phyloP scores from a whole-genome alignment of 35 echinoderm and acorn worm species.

The Ophioderma brevispina region DNA sequence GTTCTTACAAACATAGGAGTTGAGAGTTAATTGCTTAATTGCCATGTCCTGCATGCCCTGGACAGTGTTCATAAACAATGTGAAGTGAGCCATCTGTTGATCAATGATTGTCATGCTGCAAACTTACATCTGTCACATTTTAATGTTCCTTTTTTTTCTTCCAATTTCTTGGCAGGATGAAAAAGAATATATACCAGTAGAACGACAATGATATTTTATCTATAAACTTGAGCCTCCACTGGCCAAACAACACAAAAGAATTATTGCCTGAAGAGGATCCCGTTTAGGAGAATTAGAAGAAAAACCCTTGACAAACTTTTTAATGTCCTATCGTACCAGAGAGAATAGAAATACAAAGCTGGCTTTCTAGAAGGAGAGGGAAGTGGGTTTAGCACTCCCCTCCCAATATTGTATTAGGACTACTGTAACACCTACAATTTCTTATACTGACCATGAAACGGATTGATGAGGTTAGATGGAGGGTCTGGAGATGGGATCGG shows the following conservation, averaged over 20 bases:
- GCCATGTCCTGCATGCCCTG: background rate
- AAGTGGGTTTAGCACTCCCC: background rate
- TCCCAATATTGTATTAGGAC: background rate
- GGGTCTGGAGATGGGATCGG: background rate
- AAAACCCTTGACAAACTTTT: background rate
- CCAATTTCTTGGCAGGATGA: background rate
- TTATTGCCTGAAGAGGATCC: background rate
- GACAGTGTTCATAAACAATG: background rate
- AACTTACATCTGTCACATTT: background rate
- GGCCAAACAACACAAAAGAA: background rate
- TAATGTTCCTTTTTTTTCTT: constrained; percentile 1
- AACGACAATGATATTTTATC: background rate
- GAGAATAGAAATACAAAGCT: background rate
- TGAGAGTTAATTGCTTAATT: too few species aligned
- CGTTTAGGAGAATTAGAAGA: background rate
- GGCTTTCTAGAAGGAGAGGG: background rate
- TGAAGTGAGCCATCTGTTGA: background rate
- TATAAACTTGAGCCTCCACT: background rate
- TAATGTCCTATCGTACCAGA: background rate
- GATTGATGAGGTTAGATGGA: background rate
- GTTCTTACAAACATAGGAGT: too few species aligned
- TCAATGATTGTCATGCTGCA: background rate
- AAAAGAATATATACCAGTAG: constrained; percentile 7
- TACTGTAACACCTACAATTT: background rate
- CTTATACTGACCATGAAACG: background rate